Percentiles rank a stretch among this genome's conserved stretches.
phyloP scores from a whole-genome alignment of 2,797 vertebrate genomes.

The Sebastiscus albofasciatus region DNA sequence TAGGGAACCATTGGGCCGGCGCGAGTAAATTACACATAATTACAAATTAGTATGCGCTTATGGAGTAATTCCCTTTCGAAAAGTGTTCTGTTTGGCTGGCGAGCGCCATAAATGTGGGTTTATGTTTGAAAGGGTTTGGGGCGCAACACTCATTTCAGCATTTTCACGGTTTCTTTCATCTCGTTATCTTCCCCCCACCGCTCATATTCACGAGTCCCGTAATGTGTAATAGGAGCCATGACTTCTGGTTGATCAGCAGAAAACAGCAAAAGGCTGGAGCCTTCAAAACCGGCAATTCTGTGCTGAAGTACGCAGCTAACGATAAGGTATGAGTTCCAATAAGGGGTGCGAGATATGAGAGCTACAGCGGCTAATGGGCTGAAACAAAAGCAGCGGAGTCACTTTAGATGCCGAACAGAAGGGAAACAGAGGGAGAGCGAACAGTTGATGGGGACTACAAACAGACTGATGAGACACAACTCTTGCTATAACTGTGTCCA shows the following conservation, averaged over 20 bases:
- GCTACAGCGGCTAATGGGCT: constrained; percentile 63
- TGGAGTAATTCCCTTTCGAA: not conserved
- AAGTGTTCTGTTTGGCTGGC: not conserved
- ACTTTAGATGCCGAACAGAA: constrained; percentile 43
- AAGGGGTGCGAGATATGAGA: constrained; percentile 50
- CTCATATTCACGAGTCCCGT: constrained; percentile 33
- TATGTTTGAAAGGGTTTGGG: constrained; percentile 29
- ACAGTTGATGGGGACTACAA: constrained; percentile 32
- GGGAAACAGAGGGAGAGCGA: constrained; percentile 38
- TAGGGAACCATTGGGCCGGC: not conserved
- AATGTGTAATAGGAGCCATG: constrained; percentile 34
- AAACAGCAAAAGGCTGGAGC: constrained; percentile 16
- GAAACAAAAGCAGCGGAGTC: constrained; percentile 56
- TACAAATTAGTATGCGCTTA: constrained; percentile 15
- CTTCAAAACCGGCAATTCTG: constrained; percentile 14
- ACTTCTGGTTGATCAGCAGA: constrained; percentile 52
- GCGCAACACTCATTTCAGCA: constrained; percentile 8
- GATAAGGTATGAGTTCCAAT: constrained; percentile 52
- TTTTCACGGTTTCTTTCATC: constrained; percentile 35
- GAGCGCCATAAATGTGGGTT: constrained; percentile 1
- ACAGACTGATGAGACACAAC: constrained; percentile 56
- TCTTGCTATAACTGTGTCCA: constrained; percentile 56
- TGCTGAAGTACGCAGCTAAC: constrained; percentile 21
- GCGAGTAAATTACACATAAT: constrained; percentile 32
- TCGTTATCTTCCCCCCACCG: constrained; percentile 43